Percentiles rank a stretch among this genome's conserved stretches.
These are phyloP conservation scores for Tragopan temminckii DNA, from an alignment of 2,797 vertebrate species.

Conservation along the genomic window DNA sequence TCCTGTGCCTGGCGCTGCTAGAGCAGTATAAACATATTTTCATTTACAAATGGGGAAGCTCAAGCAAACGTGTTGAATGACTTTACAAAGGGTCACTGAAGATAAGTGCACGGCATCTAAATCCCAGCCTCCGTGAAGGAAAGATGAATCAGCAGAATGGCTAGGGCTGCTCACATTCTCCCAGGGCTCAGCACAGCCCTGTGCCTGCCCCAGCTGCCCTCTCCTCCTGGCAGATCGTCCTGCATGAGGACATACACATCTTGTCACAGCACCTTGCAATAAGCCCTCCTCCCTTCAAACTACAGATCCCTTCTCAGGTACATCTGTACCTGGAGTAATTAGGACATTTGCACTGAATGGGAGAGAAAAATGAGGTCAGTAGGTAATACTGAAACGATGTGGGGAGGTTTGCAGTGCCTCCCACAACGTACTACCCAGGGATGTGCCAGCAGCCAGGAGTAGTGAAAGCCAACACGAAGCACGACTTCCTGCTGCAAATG, in stretches of 20 bases:
- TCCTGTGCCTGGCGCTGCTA: not conserved
- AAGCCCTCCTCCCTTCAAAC: not conserved
- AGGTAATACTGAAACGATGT: fast-evolving
- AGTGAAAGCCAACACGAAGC: not conserved
- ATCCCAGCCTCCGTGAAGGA: not conserved
- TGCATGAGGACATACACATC: fast-evolving
- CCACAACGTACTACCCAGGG: fast-evolving
- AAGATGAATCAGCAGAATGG: not conserved
- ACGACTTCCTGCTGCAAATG: not conserved
- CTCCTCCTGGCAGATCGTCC: not conserved
- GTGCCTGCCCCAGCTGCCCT: not conserved
- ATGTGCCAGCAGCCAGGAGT: fast-evolving
- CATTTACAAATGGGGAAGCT: not conserved
- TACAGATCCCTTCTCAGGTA: not conserved
- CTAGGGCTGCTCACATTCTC: not conserved
- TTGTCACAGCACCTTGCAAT: not conserved
- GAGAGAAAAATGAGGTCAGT: not conserved
- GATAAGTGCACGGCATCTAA: not conserved
- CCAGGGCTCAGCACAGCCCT: not conserved
- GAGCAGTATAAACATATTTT: not conserved
- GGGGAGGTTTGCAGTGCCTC: not conserved
- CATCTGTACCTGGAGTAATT: not conserved
- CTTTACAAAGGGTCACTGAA: not conserved
- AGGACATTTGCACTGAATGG: not conserved
- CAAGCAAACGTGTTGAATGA: not conserved